phyloP scores from a whole-genome alignment of 2,888 invertebrate species.

The Antitype chi region DNA sequence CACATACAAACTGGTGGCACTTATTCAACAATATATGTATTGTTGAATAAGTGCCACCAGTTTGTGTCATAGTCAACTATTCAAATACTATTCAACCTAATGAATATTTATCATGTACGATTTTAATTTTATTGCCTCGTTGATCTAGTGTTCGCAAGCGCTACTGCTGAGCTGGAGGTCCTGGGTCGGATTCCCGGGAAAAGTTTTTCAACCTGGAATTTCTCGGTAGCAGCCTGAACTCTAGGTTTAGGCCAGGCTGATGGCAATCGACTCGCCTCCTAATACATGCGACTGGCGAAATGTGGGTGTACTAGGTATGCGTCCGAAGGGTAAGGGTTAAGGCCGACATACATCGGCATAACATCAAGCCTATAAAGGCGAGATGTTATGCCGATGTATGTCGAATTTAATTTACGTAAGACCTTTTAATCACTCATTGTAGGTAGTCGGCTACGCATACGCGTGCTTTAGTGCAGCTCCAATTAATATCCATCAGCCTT shows the following conservation, averaged over 20 bases:
- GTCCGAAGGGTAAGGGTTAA: too few relatives aligned
- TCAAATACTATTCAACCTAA: not conserved
- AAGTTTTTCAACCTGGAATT: not conserved
- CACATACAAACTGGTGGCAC: too few relatives aligned
- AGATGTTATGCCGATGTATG: not conserved
- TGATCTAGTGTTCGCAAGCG: not conserved
- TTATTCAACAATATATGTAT: too few relatives aligned
- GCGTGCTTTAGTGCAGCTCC: constrained; percentile 53
- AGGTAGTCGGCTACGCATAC: constrained; percentile 22
- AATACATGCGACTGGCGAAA: not conserved
- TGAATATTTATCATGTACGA: not conserved
- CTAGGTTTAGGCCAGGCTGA: not conserved
- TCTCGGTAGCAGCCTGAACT: not conserved
- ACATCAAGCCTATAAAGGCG: too few relatives aligned
- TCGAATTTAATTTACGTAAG: not conserved
- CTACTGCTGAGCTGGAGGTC: not conserved
- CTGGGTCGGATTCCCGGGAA: too few relatives aligned
- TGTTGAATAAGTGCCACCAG: not conserved
- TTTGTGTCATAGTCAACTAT: not conserved
- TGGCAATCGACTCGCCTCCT: not conserved
- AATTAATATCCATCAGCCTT: constrained; percentile 68
- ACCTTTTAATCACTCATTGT: constrained; percentile 1
- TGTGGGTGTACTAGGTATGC: not conserved
- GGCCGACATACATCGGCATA: too few relatives aligned
- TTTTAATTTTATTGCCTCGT: not conserved